phyloP scores from a whole-genome alignment of 2,888 invertebrate species.

The Leucophora obtusa region DNA sequence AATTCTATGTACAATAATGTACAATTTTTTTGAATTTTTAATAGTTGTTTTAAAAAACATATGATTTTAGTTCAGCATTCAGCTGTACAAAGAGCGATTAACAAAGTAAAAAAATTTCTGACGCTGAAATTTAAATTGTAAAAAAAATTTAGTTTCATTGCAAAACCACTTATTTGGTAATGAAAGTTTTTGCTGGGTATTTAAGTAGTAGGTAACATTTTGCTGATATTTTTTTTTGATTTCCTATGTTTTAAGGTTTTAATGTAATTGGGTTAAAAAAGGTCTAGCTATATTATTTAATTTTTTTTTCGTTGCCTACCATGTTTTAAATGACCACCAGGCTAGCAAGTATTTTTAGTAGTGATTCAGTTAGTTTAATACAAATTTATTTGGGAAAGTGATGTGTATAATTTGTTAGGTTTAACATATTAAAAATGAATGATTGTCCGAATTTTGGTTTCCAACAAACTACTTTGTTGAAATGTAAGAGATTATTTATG shows the following conservation, averaged over 20 bases:
- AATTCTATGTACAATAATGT: no score
- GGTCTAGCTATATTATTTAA: conserved; percentile 13
- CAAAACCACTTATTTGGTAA: no score
- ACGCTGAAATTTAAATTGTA: no score
- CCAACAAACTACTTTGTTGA: not conserved
- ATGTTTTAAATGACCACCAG: conserved; percentile 42
- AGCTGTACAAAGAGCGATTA: no score
- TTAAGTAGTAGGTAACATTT: conserved; percentile 10
- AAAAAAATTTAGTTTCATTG: no score
- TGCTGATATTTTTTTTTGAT: conserved; percentile 22
- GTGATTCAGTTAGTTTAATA: not conserved
- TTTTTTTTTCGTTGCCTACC: conserved; percentile 15
- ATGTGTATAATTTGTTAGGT: conserved; percentile 42
- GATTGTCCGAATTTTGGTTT: conserved; percentile 27
- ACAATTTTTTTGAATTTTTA: no score
- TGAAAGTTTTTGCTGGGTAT: no score
- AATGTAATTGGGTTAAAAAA: conserved; percentile 24
- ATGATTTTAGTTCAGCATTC: no score
- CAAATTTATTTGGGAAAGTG: conserved; percentile 18
- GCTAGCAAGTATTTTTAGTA: not conserved
- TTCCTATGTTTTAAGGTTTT: conserved; percentile 13
- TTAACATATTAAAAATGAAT: conserved; percentile 50
- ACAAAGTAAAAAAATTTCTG: no score
- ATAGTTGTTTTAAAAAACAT: no score
- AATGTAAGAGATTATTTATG: not conserved